phyloP scores from a whole-genome alignment of 2,113 vertebrate species.

The Lepus europaeus region DNA sequence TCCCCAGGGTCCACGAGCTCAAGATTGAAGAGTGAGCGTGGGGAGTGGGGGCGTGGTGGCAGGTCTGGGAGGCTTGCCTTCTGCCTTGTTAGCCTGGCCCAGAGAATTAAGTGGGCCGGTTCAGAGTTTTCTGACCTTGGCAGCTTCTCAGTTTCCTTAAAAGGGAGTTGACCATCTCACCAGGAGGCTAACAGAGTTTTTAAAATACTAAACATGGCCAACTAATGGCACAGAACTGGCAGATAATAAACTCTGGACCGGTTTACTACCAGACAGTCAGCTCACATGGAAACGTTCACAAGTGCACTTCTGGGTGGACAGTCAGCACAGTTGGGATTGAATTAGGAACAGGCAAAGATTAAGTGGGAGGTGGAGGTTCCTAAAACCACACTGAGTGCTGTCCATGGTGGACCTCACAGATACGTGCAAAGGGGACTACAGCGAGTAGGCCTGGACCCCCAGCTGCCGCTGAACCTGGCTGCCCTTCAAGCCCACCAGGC shows the following conservation, averaged over 20 bases:
- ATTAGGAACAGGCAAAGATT: not conserved
- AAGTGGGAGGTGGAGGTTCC: not conserved
- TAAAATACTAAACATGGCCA: slow-evolving; percentile 4
- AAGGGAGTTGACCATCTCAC: not conserved
- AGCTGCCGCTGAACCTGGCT: slow-evolving; percentile 78
- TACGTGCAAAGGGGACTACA: slow-evolving; percentile 91
- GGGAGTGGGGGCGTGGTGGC: not conserved
- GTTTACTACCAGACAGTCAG: not conserved
- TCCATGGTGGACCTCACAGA: slow-evolving; percentile 81
- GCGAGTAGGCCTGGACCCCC: slow-evolving; percentile 90
- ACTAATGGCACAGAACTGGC: not conserved
- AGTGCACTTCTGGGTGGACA: not conserved
- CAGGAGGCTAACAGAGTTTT: not conserved
- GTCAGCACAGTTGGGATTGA: not conserved
- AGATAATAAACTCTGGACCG: not conserved
- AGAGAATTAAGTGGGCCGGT: not conserved
- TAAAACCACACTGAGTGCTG: not conserved
- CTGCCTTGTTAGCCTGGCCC: not conserved
- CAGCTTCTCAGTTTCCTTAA: slow-evolving; percentile 7
- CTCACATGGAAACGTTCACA: not conserved
- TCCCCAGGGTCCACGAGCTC: slow-evolving; percentile 91
- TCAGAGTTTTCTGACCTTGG: not conserved
- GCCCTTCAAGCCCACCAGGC: slow-evolving; percentile 87
- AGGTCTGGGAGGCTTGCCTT: not conserved
- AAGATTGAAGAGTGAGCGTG: slow-evolving; percentile 92